These are phyloP conservation scores for Rhynchophorus ferrugineus DNA, from an alignment of 1,140 invertebrate species.

Conservation along the genomic window DNA sequence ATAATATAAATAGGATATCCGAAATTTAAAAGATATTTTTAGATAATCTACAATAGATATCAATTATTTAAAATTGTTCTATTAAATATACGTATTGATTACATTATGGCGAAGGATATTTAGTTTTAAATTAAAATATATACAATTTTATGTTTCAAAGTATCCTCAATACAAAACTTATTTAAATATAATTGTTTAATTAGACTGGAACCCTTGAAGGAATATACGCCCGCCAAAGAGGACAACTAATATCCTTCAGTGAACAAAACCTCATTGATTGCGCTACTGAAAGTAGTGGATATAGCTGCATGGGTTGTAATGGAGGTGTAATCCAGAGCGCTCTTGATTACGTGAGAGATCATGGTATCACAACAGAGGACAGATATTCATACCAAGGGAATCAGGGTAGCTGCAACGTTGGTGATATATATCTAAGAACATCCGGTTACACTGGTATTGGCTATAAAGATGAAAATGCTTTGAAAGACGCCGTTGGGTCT, in stretches of 20 bases:
- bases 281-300: constrained; percentile 63
- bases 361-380: constrained; percentile 60
- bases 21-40: too few species aligned
- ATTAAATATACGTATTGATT: too few species aligned
- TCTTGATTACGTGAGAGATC: constrained; percentile 56
- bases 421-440: neutral
- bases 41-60: neutral
- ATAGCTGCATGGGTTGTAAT: constrained; percentile 56
- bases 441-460: constrained; percentile 50
- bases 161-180: neutral
- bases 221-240: constrained; percentile 80
- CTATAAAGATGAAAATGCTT: constrained; percentile 54
- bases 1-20: too few species aligned
- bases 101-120: neutral
- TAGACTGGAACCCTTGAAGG: constrained; percentile 91
- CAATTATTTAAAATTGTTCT: neutral
- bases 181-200: constrained; percentile 24
- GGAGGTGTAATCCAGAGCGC: constrained; percentile 56
- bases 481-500: constrained; percentile 59
- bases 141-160: constrained; percentile 51
- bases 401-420: constrained; percentile 24
- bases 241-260: constrained; percentile 78
- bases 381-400: constrained; percentile 51
- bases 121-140: constrained; percentile 41
- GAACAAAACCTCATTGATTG: constrained; percentile 98